Evolutionary conservation across 2,797 vertebrate genomes (phyloP).

Genomic region (Siniperca undulata): DNA sequence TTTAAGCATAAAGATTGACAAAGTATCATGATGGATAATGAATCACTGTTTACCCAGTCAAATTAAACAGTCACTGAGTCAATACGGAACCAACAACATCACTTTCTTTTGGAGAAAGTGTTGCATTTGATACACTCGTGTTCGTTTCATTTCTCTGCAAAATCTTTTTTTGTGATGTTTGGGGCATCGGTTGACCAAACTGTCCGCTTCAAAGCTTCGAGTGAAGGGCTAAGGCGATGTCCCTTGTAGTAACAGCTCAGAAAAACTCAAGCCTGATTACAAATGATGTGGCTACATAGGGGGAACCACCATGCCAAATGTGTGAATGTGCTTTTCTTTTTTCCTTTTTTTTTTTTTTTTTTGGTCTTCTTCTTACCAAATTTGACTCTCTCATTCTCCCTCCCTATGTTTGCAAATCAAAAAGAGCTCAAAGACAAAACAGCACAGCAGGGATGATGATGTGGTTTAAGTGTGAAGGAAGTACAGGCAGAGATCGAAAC

Average conservation of each 20-base stretch:
- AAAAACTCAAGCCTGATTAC: slow-evolving; percentile 65
- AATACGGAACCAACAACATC: slow-evolving; percentile 13
- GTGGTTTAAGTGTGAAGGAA: slow-evolving; percentile 82
- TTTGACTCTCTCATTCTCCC: slow-evolving; percentile 28
- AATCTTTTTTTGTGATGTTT: background rate
- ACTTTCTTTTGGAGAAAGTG: slow-evolving; percentile 15
- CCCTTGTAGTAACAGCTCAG: slow-evolving; percentile 65
- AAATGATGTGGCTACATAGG: slow-evolving; percentile 76
- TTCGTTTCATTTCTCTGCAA: slow-evolving; percentile 63
- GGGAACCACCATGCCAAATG: slow-evolving; percentile 73
- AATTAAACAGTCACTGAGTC: slow-evolving; percentile 18
- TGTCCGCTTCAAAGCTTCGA: slow-evolving; percentile 29
- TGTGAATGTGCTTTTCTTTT: slow-evolving; percentile 57
- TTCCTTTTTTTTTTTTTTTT: background rate
- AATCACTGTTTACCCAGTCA: background rate
- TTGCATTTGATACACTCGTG: background rate
- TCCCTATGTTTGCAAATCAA: slow-evolving; percentile 25
- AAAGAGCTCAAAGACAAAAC: slow-evolving; percentile 27
- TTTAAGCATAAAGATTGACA: background rate
- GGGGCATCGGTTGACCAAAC: slow-evolving; percentile 25
- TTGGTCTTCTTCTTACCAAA: slow-evolving; percentile 48
- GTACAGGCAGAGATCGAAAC: slow-evolving; percentile 76
- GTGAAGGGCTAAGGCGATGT: slow-evolving; percentile 28
- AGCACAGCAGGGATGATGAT: slow-evolving; percentile 55
- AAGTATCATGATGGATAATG: background rate